A percentile compares a stretch with the other conserved stretches of the same genome.
phyloP scores from a whole-genome alignment of 2,797 vertebrate genomes.

The Micropoecilia bifurca region DNA sequence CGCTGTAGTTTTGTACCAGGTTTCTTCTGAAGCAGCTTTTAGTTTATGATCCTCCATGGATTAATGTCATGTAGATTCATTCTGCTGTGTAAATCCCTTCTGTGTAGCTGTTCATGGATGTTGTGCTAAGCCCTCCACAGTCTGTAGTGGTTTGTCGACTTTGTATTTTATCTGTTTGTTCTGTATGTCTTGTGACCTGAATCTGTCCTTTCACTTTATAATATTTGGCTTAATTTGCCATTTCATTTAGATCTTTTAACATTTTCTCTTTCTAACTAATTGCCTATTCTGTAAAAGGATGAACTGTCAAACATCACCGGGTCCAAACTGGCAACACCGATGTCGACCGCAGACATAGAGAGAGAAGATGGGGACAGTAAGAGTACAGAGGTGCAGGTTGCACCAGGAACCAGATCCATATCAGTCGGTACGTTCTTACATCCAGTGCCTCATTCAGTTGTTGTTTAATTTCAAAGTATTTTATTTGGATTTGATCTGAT shows the following conservation, averaged over 20 bases:
- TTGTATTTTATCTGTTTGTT: constrained; percentile 19
- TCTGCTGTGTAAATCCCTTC: constrained; percentile 27
- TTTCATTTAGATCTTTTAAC: neutral
- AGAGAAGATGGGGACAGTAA: constrained; percentile 85
- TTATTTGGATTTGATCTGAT: neutral
- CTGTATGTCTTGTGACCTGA: neutral
- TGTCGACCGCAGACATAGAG: constrained; percentile 85
- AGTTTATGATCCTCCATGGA: constrained; percentile 12
- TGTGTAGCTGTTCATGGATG: constrained; percentile 33
- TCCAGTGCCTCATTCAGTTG: neutral
- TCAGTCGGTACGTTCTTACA: constrained; percentile 83
- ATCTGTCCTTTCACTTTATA: neutral
- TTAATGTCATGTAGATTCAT: constrained; percentile 39
- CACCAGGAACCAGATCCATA: constrained; percentile 87
- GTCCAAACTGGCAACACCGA: constrained; percentile 87
- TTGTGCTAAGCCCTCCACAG: constrained; percentile 27
- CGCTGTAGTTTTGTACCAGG: constrained; percentile 17
- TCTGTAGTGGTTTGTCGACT: constrained; percentile 21
- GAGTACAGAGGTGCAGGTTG: constrained; percentile 89
- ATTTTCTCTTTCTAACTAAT: neutral
- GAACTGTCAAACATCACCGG: constrained; percentile 90
- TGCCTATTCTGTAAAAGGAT: constrained; percentile 84
- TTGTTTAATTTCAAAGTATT: neutral
- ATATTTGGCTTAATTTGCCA: neutral
- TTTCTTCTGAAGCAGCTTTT: constrained; percentile 7